Conservation (phyloP, 2,113 vertebrate genomes). For the Maccullochella peelii region DNA sequence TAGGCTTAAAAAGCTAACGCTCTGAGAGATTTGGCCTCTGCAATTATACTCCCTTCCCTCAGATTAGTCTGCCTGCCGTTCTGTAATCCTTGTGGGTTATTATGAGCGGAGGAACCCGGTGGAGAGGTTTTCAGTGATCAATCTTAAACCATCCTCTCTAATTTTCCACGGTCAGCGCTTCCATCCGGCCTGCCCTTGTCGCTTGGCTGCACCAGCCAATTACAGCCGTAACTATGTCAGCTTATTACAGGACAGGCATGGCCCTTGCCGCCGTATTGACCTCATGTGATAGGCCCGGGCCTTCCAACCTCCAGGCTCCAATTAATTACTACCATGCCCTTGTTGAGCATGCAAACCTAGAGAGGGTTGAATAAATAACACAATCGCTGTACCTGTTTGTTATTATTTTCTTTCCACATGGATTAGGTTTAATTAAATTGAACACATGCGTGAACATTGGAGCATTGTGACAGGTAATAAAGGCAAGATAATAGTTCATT, state of each 20-base stretch:
- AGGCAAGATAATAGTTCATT: slow-evolving; percentile 38
- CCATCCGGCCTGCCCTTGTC: slow-evolving; percentile 82
- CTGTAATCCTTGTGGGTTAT: slow-evolving; percentile 74
- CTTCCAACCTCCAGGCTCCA: slow-evolving; percentile 70
- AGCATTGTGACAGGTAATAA: slow-evolving; percentile 57
- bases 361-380: slow-evolving; percentile 55
- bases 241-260: slow-evolving; percentile 77
- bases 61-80: slow-evolving; percentile 66
- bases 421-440: slow-evolving; percentile 66
- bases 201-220: slow-evolving; percentile 80
- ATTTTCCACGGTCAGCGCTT: slow-evolving; percentile 82
- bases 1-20: slow-evolving; percentile 59
- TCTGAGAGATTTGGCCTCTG: slow-evolving; percentile 61
- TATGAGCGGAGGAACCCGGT: slow-evolving; percentile 57
- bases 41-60: slow-evolving; percentile 69
- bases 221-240: slow-evolving; percentile 77
- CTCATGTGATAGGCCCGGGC: slow-evolving; percentile 54
- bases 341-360: slow-evolving; percentile 60
- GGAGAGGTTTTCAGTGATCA: slow-evolving; percentile 79
- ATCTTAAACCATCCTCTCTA: slow-evolving; percentile 82
- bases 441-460: slow-evolving; percentile 53
- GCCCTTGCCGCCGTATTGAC: slow-evolving; percentile 70
- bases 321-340: slow-evolving; percentile 72
- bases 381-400: slow-evolving; percentile 60
- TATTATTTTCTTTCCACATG: slow-evolving; percentile 54